Conservation (phyloP, 2,888 invertebrate species). For the Herminia tarsipennalis region DNA sequence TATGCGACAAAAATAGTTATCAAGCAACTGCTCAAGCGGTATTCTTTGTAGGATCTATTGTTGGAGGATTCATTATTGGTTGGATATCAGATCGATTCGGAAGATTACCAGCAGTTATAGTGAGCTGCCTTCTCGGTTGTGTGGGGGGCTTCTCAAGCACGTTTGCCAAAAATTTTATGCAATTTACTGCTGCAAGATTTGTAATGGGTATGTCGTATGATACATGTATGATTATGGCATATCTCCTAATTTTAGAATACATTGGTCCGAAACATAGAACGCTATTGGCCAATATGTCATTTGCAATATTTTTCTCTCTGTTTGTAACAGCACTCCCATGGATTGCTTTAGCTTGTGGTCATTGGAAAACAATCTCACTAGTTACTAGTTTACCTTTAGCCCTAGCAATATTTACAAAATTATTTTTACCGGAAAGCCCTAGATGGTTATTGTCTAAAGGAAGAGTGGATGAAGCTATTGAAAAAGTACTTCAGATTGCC, state of each 20-base stretch:
- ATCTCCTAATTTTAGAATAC: conserved; percentile 64
- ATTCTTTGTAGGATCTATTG: conserved; percentile 62
- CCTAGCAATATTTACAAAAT: conserved; percentile 54
- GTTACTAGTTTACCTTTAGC: conserved; percentile 62
- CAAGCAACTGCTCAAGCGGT: conserved; percentile 68
- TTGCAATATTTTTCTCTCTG: conserved; percentile 60
- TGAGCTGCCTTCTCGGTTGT: conserved; percentile 58
- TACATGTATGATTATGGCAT: conserved; percentile 66
- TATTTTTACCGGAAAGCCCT: conserved; percentile 65
- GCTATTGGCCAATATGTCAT: conserved; percentile 58
- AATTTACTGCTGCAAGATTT: conserved; percentile 60
- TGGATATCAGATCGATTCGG: conserved; percentile 66
- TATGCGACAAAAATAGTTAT: conserved; percentile 64
- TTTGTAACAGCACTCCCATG: conserved; percentile 59
- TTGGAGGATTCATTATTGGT: conserved; percentile 65
- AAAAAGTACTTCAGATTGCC: conserved; percentile 57
- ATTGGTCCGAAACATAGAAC: conserved; percentile 66
- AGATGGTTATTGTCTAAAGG: conserved; percentile 66
- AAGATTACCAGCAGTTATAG: conserved; percentile 58
- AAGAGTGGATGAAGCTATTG: conserved; percentile 59
- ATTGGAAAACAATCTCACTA: conserved; percentile 65
- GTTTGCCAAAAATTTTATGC: conserved; percentile 55
- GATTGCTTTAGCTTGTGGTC: conserved; percentile 60
- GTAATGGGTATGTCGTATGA: conserved; percentile 67
- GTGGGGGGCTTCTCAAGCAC: conserved; percentile 57